Evolutionary conservation across 2,888 invertebrate genomes (phyloP).

Genomic region (Hymenopus coronatus): DNA sequence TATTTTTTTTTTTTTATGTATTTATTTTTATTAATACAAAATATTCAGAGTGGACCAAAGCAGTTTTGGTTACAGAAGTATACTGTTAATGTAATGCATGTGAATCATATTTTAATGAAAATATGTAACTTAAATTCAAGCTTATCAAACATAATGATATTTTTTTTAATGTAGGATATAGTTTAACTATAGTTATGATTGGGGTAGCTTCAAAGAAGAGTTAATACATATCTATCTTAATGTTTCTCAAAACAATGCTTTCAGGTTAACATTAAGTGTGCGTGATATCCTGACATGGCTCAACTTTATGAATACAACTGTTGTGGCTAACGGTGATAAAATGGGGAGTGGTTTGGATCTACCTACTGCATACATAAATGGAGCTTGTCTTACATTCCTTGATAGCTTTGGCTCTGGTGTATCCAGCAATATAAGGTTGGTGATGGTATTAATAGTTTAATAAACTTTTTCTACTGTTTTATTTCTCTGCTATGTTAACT

Average conservation of each 20-base stretch:
- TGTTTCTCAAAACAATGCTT: conserved; percentile 37
- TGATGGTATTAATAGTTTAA: conserved; percentile 26
- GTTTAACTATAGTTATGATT: too few species aligned
- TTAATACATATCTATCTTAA: neutral
- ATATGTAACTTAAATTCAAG: too few species aligned
- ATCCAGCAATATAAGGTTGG: conserved; percentile 65
- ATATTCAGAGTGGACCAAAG: too few species aligned
- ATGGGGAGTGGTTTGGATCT: conserved; percentile 48
- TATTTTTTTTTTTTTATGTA: too few species aligned
- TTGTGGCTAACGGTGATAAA: conserved; percentile 36
- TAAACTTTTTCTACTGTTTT: too few species aligned
- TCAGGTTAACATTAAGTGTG: conserved; percentile 80
- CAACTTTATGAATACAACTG: conserved; percentile 73
- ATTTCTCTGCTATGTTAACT: too few species aligned
- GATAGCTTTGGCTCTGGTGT: conserved; percentile 88
- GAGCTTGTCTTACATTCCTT: conserved; percentile 85
- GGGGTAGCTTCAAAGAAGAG: neutral
- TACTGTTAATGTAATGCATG: too few species aligned
- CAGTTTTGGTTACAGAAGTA: too few species aligned
- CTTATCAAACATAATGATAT: too few species aligned
- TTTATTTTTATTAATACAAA: too few species aligned
- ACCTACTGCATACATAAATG: conserved; percentile 77
- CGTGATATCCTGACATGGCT: conserved; percentile 93
- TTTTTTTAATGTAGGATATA: too few species aligned
- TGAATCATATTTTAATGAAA: too few species aligned